Evolutionary conservation across 2,797 vertebrate species (phyloP).

Genomic region (Selene dorsalis): DNA sequence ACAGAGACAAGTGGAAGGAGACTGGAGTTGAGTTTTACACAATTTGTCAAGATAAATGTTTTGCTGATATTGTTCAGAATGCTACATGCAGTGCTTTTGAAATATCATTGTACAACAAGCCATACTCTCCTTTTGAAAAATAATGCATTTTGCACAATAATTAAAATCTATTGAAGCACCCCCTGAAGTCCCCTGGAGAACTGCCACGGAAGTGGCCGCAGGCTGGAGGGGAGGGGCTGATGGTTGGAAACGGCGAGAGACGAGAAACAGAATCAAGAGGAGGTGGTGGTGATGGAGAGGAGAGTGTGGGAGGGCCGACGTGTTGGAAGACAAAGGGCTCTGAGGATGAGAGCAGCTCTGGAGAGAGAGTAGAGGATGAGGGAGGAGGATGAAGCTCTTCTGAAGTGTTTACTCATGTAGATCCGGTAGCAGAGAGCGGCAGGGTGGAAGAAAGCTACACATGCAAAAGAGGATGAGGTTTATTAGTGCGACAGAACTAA

Average conservation of each 20-base stretch:
- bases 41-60: not conserved
- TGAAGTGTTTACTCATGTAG: constrained; percentile 63
- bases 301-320: constrained; percentile 62
- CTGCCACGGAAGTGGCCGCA: constrained; percentile 17
- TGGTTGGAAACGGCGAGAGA: constrained; percentile 30
- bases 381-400: constrained; percentile 47
- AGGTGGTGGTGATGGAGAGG: constrained; percentile 55
- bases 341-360: constrained; percentile 55
- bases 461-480: constrained; percentile 34
- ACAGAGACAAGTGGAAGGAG: not conserved
- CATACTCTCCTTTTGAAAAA: not conserved
- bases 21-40: not conserved
- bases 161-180: not conserved
- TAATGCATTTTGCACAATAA: not conserved
- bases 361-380: constrained; percentile 29
- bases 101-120: not conserved
- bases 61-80: not conserved
- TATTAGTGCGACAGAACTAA: constrained; percentile 29
- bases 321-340: constrained; percentile 67
- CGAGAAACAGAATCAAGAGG: constrained; percentile 35
- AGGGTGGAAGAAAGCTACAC: constrained; percentile 24
- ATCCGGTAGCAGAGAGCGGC: constrained; percentile 22
- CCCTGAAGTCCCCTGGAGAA: not conserved
- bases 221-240: constrained; percentile 10
- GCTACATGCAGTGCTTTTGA: not conserved